Conservation (phyloP, 2,888 invertebrate genomes). For the Eledone cirrhosa region DNA sequence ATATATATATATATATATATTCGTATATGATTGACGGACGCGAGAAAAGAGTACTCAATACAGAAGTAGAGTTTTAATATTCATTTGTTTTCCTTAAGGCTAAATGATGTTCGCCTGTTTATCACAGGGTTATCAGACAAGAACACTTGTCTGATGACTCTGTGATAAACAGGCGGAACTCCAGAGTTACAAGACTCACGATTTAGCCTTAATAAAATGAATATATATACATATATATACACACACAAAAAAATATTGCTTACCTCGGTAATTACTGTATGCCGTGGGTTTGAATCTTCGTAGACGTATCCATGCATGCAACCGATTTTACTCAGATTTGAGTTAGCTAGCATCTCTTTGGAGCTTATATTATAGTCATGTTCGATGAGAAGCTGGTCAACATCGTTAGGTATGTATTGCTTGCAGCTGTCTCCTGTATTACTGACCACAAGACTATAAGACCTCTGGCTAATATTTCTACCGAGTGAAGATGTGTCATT, state of each 20-base stretch:
- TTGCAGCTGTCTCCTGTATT: neutral
- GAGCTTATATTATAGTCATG: constrained; percentile 7
- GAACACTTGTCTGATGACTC: too few species aligned
- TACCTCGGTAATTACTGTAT: constrained; percentile 7
- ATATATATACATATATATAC: too few species aligned
- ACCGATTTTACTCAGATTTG: neutral
- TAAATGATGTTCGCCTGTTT: too few species aligned
- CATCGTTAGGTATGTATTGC: neutral
- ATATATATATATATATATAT: too few species aligned
- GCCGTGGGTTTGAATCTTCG: neutral
- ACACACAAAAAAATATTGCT: neutral
- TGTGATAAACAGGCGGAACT: too few species aligned
- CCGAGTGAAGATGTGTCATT: neutral
- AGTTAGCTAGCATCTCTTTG: neutral
- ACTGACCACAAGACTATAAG: neutral
- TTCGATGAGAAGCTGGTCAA: neutral
- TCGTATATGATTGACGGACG: too few species aligned
- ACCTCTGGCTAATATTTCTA: neutral
- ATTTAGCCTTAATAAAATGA: too few species aligned
- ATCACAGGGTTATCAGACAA: too few species aligned
- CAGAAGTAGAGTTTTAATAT: too few species aligned
- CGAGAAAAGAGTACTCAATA: too few species aligned
- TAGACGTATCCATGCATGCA: constrained; percentile 9
- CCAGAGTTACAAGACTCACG: too few species aligned
- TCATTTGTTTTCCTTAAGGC: too few species aligned